These are phyloP conservation scores for Cordilura impudica DNA, from an alignment of 2,888 invertebrate species.

Conservation along the genomic window DNA sequence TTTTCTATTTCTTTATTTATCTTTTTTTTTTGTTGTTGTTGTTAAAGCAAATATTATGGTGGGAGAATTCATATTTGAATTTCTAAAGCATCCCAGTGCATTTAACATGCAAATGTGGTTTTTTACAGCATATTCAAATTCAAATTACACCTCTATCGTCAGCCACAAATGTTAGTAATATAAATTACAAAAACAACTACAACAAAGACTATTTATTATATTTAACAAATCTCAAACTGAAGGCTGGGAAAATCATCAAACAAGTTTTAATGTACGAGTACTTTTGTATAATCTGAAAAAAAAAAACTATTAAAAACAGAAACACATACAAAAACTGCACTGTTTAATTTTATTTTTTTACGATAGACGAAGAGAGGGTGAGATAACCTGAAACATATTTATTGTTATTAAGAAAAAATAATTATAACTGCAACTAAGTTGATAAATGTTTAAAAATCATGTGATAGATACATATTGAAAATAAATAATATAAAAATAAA, in stretches of 20 bases:
- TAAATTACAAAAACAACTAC: conserved; percentile 47
- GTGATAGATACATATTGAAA: neutral
- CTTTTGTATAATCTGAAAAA: neutral
- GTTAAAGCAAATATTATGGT: conserved; percentile 30
- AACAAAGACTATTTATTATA: conserved; percentile 21
- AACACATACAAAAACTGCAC: neutral
- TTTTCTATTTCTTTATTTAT: neutral
- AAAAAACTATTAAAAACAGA: neutral
- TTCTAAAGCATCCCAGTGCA: conserved; percentile 49
- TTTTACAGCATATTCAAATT: conserved; percentile 42
- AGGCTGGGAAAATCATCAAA: conserved; percentile 75
- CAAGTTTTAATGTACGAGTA: conserved; percentile 66
- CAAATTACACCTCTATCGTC: neutral
- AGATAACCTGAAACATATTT: too few relatives aligned
- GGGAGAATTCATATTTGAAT: conserved; percentile 50
- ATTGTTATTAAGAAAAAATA: neutral
- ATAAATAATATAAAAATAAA: too few relatives aligned
- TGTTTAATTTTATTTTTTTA: neutral
- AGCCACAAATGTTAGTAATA: neutral
- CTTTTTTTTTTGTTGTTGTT: neutral
- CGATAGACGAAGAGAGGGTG: neutral
- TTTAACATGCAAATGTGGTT: conserved; percentile 57
- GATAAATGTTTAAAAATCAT: neutral
- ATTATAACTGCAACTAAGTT: neutral
- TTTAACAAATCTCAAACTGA: conserved; percentile 64